Evolutionary conservation across 2,888 invertebrate species (phyloP).

Genomic region (Sarcophaga caerulescens): DNA sequence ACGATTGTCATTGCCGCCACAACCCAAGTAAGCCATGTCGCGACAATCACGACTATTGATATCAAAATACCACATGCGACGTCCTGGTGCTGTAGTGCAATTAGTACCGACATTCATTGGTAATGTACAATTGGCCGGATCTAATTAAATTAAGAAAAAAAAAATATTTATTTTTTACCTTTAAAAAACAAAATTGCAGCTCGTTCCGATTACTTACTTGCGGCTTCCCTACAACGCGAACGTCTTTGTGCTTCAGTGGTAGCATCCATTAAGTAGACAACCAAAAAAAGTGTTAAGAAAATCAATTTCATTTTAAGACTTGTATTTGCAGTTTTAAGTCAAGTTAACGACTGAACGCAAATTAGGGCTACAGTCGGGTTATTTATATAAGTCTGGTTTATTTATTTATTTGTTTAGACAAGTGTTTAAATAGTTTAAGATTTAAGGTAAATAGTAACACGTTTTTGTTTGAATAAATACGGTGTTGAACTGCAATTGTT

Average conservation of each 20-base stretch:
- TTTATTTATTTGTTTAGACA: too few relatives aligned
- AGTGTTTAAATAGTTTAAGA: too few relatives aligned
- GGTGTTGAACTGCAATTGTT: too few relatives aligned
- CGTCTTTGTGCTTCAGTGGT: neutral
- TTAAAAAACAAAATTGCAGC: too few relatives aligned
- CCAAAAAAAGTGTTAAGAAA: neutral
- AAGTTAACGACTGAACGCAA: too few relatives aligned
- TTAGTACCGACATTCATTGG: neutral
- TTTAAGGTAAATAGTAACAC: too few relatives aligned
- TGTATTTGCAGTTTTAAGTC: too few relatives aligned
- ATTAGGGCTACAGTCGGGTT: too few relatives aligned
- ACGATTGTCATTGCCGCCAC: constrained; percentile 60
- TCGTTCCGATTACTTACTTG: neutral
- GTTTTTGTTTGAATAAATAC: too few relatives aligned
- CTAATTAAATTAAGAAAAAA: neutral
- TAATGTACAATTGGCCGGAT: neutral
- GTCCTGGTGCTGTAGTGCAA: neutral
- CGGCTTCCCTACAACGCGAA: neutral
- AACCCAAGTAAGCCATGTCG: constrained; percentile 41
- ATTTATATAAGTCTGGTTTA: too few relatives aligned
- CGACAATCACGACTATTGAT: constrained; percentile 10
- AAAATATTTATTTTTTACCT: too few relatives aligned
- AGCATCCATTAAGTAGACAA: neutral
- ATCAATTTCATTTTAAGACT: neutral
- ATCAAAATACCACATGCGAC: constrained; percentile 51